Conservation (phyloP, 2,888 invertebrate species). For the Drosophila acutilabella region DNA sequence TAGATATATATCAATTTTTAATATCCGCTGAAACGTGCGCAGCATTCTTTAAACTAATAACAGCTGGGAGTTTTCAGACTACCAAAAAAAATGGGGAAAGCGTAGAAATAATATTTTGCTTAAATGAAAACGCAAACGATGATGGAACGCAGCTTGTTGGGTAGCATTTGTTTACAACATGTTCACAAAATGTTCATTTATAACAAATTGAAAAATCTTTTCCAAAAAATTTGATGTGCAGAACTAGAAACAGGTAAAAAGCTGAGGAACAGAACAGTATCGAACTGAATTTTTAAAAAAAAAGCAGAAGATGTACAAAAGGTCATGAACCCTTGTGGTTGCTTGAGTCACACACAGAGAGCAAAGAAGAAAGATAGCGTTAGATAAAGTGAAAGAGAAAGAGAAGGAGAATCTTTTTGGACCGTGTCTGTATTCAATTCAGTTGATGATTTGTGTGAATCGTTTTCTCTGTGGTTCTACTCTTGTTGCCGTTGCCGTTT, state of each 20-base stretch:
- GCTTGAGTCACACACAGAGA: conserved; percentile 7
- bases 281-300: conserved; percentile 14
- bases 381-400: neutral
- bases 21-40: conserved; percentile 51
- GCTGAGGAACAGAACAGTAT: neutral
- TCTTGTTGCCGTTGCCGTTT: conserved; percentile 6
- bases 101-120: conserved; percentile 29
- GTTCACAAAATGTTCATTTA: conserved; percentile 31
- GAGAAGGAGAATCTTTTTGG: neutral
- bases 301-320: conserved; percentile 31
- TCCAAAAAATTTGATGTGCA: conserved; percentile 16
- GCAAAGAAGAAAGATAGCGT: neutral
- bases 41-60: conserved; percentile 27
- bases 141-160: conserved; percentile 54
- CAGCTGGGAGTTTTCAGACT: conserved; percentile 58
- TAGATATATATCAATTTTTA: conserved; percentile 16
- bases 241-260: conserved; percentile 21
- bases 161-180: conserved; percentile 37
- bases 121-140: conserved; percentile 41
- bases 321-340: conserved; percentile 70
- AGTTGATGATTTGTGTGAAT: conserved; percentile 48
- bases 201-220: conserved; percentile 25
- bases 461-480: conserved; percentile 29
- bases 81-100: conserved; percentile 4
- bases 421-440: conserved; percentile 32